Conservation (phyloP, 1,140 invertebrate genomes). For the Venustaconcha ellipsiformis region DNA sequence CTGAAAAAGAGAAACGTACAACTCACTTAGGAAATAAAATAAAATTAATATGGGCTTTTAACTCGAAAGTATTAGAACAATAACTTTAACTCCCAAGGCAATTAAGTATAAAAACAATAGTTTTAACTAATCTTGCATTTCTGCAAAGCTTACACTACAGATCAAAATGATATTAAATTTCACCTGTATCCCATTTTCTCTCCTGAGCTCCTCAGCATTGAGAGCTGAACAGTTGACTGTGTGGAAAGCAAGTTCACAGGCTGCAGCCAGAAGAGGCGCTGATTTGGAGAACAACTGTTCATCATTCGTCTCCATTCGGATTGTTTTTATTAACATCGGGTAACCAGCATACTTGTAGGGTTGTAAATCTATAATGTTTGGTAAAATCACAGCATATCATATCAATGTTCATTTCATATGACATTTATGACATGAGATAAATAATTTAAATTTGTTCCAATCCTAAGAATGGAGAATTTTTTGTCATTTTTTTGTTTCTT, state of each 20-base stretch:
- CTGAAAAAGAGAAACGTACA: no score
- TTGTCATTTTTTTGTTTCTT: no score
- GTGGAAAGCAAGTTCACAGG: conserved; percentile 95
- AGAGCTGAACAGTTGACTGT: conserved; percentile 96
- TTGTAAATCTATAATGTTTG: conserved; percentile 79
- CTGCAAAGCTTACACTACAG: not conserved
- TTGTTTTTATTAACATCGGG: conserved; percentile 96
- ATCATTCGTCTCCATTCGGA: conserved; percentile 92
- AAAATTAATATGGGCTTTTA: no score
- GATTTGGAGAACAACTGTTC: conserved; percentile 90
- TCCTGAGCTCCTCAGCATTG: conserved; percentile 96
- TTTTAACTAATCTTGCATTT: no score
- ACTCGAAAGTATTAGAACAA: no score
- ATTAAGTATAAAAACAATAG: no score
- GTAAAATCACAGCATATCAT: not conserved
- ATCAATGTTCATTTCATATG: no score
- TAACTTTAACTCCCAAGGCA: no score
- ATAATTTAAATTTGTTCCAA: not conserved
- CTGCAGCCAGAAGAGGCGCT: conserved; percentile 87
- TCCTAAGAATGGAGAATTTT: no score
- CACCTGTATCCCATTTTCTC: conserved; percentile 92
- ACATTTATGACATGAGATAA: not conserved
- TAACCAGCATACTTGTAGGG: conserved; percentile 99
- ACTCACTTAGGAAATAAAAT: no score
- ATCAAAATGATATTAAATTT: not conserved